phyloP scores from a whole-genome alignment of 2,888 invertebrate genomes.

The Gordius sp. region DNA sequence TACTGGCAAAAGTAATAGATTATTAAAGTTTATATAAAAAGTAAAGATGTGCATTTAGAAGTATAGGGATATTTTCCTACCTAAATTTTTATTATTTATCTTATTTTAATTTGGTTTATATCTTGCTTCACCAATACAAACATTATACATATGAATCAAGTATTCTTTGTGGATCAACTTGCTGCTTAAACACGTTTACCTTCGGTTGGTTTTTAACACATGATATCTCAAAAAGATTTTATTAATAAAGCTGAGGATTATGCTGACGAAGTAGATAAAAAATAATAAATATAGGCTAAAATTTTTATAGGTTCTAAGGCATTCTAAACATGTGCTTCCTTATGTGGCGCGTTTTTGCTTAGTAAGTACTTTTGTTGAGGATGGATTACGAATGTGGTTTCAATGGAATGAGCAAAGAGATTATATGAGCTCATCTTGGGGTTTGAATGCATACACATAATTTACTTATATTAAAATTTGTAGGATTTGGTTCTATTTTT shows the following conservation, averaged over 20 bases:
- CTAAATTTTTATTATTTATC: too few relatives aligned
- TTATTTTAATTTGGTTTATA: too few relatives aligned
- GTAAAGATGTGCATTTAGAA: too few relatives aligned
- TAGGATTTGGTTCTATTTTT: conserved; percentile 76
- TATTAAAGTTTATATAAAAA: too few relatives aligned
- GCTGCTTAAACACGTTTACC: too few relatives aligned
- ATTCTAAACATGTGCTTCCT: conserved; percentile 43
- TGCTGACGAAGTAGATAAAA: background rate
- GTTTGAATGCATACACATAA: conserved; percentile 23
- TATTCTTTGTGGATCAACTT: too few relatives aligned
- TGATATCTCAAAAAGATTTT: conserved; percentile 11
- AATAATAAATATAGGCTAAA: background rate
- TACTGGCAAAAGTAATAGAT: too few relatives aligned
- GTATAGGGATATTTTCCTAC: too few relatives aligned
- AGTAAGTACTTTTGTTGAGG: conserved; percentile 92
- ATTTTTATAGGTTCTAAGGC: conserved; percentile 24
- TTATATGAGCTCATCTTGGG: conserved; percentile 37
- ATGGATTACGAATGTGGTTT: conserved; percentile 94
- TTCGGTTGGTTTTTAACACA: too few relatives aligned
- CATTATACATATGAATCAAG: too few relatives aligned
- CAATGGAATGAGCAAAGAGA: conserved; percentile 91
- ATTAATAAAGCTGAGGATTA: conserved; percentile 6
- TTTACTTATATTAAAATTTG: conserved; percentile 4
- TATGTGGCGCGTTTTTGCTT: conserved; percentile 80
- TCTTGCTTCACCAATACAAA: too few relatives aligned